Evolutionary conservation across 2,113 vertebrate species (phyloP).

Genomic region (Calyptommatus sinebrachiatus): DNA sequence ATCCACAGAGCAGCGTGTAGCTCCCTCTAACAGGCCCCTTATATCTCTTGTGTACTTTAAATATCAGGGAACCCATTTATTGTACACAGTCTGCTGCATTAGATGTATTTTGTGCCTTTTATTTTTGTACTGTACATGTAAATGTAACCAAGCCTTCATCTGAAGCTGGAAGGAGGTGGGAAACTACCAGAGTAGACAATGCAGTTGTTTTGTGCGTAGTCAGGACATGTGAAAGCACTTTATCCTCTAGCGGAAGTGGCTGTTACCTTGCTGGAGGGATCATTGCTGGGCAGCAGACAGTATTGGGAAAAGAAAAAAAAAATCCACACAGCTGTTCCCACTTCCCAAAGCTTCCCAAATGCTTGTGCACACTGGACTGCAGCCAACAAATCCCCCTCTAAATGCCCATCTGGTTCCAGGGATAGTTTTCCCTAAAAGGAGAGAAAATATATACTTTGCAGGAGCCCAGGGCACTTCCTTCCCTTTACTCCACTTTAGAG

Average conservation of each 20-base stretch:
- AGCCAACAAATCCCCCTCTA: neutral
- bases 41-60: slow-evolving; percentile 49
- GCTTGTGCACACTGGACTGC: fast-evolving
- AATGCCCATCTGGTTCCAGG: fast-evolving
- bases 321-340: slow-evolving; percentile 7
- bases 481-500: neutral
- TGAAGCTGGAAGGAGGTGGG: slow-evolving; percentile 35
- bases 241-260: slow-evolving; percentile 23
- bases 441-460: fast-evolving
- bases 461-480: neutral
- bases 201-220: slow-evolving; percentile 43
- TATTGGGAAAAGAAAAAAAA: neutral
- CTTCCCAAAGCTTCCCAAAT: neutral
- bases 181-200: slow-evolving; percentile 13
- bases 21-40: slow-evolving; percentile 35
- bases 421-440: neutral
- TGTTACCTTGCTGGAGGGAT: slow-evolving; percentile 27
- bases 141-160: slow-evolving; percentile 51
- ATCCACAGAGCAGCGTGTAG: neutral
- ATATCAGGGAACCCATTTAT: slow-evolving; percentile 51
- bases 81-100: slow-evolving; percentile 66
- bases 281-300: fast-evolving
- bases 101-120: slow-evolving; percentile 71
- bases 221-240: slow-evolving; percentile 58
- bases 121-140: slow-evolving; percentile 69